These are phyloP conservation scores for Penaeus chinensis DNA, from an alignment of 1,140 invertebrate species.

Conservation along the genomic window DNA sequence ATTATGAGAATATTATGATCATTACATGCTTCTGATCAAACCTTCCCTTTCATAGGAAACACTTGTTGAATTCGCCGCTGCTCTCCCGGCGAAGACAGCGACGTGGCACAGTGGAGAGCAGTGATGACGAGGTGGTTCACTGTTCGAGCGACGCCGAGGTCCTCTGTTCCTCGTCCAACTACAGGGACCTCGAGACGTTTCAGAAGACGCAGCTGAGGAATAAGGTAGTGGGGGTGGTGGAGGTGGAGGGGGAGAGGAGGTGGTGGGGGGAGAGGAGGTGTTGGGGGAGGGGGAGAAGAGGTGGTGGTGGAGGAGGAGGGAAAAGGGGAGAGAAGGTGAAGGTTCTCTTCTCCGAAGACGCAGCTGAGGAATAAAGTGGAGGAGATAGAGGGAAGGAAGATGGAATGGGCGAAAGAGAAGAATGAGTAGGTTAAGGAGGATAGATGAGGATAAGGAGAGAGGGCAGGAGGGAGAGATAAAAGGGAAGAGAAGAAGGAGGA, in stretches of 20 bases:
- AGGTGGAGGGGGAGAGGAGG: not conserved
- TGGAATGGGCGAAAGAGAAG: too few relatives aligned
- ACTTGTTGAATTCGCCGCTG: constrained; percentile 84
- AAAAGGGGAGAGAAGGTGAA: constrained; percentile 46
- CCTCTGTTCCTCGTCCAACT: constrained; percentile 62
- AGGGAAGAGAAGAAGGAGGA: too few relatives aligned
- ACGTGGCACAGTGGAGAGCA: constrained; percentile 81
- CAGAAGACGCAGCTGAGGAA: constrained; percentile 94
- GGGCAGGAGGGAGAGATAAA: not conserved
- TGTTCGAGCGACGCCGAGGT: constrained; percentile 68
- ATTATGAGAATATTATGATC: too few relatives aligned
- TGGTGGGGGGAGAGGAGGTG: not conserved
- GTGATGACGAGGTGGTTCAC: constrained; percentile 83
- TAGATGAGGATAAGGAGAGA: not conserved
- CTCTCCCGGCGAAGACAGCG: constrained; percentile 76
- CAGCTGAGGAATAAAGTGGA: constrained; percentile 88
- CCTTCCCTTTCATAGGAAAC: constrained; percentile 68
- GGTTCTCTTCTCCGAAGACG: constrained; percentile 75
- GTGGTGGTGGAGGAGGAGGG: too few relatives aligned
- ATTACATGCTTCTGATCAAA: too few relatives aligned
- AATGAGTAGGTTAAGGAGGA: constrained; percentile 62
- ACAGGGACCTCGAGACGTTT: constrained; percentile 86
- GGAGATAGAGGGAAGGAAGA: not conserved
- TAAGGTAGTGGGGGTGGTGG: constrained; percentile 75
- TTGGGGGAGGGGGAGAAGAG: not conserved